A percentile compares a stretch with the other conserved stretches of the same genome.
These are phyloP conservation scores for Drosophila oshimai DNA, from an alignment of 1,140 invertebrate species.

Conservation along the genomic window DNA sequence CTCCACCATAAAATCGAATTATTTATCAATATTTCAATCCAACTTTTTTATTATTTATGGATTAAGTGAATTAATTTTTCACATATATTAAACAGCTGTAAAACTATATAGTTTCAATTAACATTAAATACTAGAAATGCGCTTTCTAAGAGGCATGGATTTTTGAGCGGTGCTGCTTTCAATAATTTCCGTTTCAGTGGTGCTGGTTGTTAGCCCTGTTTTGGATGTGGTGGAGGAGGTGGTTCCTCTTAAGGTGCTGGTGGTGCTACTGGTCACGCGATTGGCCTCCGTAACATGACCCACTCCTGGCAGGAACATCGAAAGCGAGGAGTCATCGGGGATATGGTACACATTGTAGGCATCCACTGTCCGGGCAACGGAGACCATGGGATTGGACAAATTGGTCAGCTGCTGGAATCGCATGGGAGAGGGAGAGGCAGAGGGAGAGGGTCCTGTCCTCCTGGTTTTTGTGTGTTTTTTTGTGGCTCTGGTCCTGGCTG, in stretches of 20 bases:
- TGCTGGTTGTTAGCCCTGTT: not conserved
- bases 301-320: slow-evolving; percentile 52
- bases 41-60: no score
- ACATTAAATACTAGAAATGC: not conserved
- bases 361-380: slow-evolving; percentile 35
- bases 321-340: slow-evolving; percentile 52
- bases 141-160: no score
- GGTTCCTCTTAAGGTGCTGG: not conserved
- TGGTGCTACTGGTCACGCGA: slow-evolving; percentile 12
- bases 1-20: no score
- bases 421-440: slow-evolving; percentile 37
- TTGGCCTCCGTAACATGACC: slow-evolving; percentile 46
- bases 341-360: slow-evolving; percentile 65
- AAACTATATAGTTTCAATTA: not conserved
- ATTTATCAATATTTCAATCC: no score
- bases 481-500: not conserved
- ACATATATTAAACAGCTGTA: not conserved
- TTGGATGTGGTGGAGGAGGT: not conserved
- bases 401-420: slow-evolving; percentile 18
- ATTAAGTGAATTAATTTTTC: no score
- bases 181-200: not conserved
- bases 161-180: not conserved
- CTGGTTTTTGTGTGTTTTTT: slow-evolving; percentile 8
- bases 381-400: slow-evolving; percentile 32
- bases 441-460: no score